Conservation (phyloP, 2,888 invertebrate species). For the Vannuccia rotundouncinata region DNA sequence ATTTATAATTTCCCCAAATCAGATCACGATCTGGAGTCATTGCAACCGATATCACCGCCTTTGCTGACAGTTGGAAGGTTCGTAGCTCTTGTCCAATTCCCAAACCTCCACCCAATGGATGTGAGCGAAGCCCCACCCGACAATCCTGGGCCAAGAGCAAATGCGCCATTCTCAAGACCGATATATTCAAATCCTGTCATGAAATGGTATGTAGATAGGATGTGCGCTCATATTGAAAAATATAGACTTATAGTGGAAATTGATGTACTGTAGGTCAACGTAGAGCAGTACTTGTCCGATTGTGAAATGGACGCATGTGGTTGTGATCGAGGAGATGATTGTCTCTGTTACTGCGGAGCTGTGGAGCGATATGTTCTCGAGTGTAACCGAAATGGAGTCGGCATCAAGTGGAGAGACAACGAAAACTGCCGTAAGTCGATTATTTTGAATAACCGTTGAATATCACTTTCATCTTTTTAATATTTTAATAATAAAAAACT, state of each 20-base stretch:
- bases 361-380: constrained; percentile 38
- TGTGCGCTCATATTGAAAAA: no score
- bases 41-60: constrained; percentile 21
- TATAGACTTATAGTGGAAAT: no score
- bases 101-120: neutral
- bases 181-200: constrained; percentile 39
- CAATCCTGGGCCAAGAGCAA: constrained; percentile 38
- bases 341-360: constrained; percentile 41
- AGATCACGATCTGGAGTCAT: constrained; percentile 36
- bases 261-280: no score
- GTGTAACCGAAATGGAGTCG: constrained; percentile 38
- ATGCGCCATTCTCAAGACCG: constrained; percentile 37
- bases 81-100: constrained; percentile 33
- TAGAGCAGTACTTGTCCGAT: constrained; percentile 34
- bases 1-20: no score
- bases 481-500: no score
- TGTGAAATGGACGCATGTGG: constrained; percentile 40
- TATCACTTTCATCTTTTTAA: neutral
- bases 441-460: neutral
- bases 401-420: constrained; percentile 39
- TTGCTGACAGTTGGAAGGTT: constrained; percentile 35
- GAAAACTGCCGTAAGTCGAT: constrained; percentile 36
- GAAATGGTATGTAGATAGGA: constrained; percentile 36
- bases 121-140: constrained; percentile 17
- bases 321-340: constrained; percentile 41